These are phyloP conservation scores for Phalanger gymnotis DNA, from an alignment of 2,797 vertebrate genomes.

Conservation along the genomic window DNA sequence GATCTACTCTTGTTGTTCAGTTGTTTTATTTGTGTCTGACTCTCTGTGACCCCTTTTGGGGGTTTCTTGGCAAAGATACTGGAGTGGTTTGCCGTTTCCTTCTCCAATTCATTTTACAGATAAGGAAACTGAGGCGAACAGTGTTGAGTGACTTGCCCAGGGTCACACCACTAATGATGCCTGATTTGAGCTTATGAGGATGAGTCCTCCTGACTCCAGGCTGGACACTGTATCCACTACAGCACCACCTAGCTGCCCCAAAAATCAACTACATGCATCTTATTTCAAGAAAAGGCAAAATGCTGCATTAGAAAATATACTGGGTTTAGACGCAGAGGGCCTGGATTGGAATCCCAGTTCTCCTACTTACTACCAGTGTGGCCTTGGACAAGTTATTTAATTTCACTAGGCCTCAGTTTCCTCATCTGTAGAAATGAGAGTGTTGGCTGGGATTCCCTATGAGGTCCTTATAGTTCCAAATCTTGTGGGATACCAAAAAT, in stretches of 20 bases:
- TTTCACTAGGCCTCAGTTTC: neutral
- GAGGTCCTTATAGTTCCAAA: neutral
- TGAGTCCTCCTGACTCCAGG: neutral
- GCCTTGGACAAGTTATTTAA: neutral
- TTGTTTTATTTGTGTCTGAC: neutral
- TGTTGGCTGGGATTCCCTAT: neutral
- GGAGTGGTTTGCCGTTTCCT: neutral
- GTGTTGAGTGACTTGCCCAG: neutral
- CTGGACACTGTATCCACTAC: too few relatives aligned
- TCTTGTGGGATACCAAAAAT: neutral
- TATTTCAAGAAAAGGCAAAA: neutral
- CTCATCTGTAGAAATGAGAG: neutral
- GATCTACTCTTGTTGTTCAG: neutral
- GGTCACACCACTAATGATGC: neutral
- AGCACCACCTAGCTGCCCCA: too few relatives aligned
- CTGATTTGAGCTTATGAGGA: neutral
- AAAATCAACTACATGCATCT: neutral
- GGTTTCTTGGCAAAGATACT: neutral
- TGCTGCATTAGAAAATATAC: neutral
- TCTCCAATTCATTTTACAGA: neutral
- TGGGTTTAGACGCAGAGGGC: neutral
- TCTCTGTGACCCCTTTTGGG: neutral
- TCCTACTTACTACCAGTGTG: neutral
- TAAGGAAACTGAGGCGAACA: neutral
- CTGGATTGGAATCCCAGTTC: neutral